Evolutionary conservation across 37 sponge, comb jelly and placozoan genomes (phyloP).

Genomic region (Geodia barretti): DNA sequence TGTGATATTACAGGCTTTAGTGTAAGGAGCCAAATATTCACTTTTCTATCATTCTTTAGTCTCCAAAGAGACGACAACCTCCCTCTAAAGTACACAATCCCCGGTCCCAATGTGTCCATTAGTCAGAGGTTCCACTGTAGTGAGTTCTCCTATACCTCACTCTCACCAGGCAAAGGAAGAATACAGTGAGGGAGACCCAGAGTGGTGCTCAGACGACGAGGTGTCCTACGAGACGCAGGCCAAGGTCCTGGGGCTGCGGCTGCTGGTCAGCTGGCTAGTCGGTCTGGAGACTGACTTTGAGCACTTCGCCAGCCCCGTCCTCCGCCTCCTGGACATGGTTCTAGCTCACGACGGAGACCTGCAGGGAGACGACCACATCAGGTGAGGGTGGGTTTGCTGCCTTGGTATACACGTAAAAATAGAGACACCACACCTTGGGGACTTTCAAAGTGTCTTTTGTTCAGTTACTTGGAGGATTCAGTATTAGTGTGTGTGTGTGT

Average conservation of each 20-base stretch:
- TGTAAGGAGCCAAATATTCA: background rate
- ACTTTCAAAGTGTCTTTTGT: background rate
- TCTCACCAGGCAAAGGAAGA: slow-evolving; percentile 36
- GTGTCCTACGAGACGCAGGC: slow-evolving; percentile 47
- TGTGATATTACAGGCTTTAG: background rate
- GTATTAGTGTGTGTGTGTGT: background rate
- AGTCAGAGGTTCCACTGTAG: no score
- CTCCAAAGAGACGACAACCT: no score
- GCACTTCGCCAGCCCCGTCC: slow-evolving; percentile 41
- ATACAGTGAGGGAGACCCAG: slow-evolving; percentile 8
- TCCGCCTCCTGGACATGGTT: slow-evolving; percentile 41
- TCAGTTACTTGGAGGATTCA: background rate
- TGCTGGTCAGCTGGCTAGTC: slow-evolving; percentile 69
- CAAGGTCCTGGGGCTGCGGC: slow-evolving; percentile 64
- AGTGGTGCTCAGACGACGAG: slow-evolving; percentile 56
- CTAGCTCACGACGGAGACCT: slow-evolving; percentile 73
- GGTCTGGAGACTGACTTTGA: slow-evolving; percentile 39
- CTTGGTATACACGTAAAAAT: no score
- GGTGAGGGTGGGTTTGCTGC: no score
- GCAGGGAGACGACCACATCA: slow-evolving; percentile 46
- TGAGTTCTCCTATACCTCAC: no score
- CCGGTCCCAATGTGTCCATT: background rate
- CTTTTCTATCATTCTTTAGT: background rate
- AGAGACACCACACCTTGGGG: background rate
- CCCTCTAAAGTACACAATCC: background rate